Conservation (phyloP, 2,797 vertebrate genomes). For the Cirrhinus mrigala region DNA sequence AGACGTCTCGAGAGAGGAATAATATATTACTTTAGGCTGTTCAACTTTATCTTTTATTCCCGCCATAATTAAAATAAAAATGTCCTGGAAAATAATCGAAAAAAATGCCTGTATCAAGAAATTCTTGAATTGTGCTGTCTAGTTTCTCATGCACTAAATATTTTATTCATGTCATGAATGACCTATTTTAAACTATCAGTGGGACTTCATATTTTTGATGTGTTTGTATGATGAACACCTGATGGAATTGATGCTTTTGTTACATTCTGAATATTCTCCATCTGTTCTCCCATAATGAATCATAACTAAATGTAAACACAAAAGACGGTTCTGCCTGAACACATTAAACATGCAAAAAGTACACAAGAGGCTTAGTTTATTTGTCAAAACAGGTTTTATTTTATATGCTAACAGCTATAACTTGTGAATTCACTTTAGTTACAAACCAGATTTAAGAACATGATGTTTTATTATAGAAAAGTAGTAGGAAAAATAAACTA, state of each 20-base stretch:
- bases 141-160: background rate
- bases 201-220: background rate
- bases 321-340: background rate
- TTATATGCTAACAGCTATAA: background rate
- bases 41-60: no score
- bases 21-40: no score
- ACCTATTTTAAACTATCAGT: constrained; percentile 12
- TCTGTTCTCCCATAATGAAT: background rate
- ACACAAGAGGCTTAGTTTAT: background rate
- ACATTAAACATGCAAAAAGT: background rate
- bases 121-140: background rate
- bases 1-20: no score
- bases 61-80: no score
- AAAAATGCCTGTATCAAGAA: background rate
- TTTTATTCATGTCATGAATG: background rate
- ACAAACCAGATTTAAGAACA: background rate
- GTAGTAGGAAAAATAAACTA: background rate
- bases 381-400: constrained; percentile 13
- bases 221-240: background rate
- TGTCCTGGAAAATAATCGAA: no score
- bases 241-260: background rate
- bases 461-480: background rate
- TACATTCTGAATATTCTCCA: background rate
- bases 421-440: constrained; percentile 4
- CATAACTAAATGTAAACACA: background rate